Evolutionary conservation across 2,113 vertebrate species (phyloP).

Genomic region (Seriola dumerili): DNA sequence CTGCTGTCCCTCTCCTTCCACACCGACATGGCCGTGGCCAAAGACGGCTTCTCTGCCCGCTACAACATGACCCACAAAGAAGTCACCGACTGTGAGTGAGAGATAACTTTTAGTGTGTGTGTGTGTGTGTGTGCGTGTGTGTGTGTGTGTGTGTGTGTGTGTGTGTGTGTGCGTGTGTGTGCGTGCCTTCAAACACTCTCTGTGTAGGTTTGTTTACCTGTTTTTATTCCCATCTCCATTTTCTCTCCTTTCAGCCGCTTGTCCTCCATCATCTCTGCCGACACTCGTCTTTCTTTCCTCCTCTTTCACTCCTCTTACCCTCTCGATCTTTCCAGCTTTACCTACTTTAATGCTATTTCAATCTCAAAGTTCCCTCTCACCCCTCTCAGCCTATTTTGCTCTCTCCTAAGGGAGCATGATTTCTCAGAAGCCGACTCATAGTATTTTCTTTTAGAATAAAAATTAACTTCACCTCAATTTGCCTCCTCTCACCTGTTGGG

Average conservation of each 20-base stretch:
- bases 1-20: conserved; percentile 97
- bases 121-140: background rate
- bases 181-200: background rate
- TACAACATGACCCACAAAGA: conserved; percentile 95
- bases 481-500: conserved; percentile 56
- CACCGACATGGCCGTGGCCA: conserved; percentile 98
- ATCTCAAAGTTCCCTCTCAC: conserved; percentile 26
- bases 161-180: too few relatives aligned
- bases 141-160: too few relatives aligned
- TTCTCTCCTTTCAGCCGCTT: conserved; percentile 35
- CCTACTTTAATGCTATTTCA: conserved; percentile 67
- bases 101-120: conserved; percentile 17
- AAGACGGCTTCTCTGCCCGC: conserved; percentile 97
- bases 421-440: conserved; percentile 39
- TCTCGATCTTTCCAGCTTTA: conserved; percentile 46
- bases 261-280: conserved; percentile 41
- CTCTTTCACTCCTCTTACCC: conserved; percentile 55
- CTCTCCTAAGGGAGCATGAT: conserved; percentile 44
- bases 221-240: conserved; percentile 43
- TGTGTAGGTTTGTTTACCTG: conserved; percentile 47
- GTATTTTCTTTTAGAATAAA: conserved; percentile 70
- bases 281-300: conserved; percentile 53
- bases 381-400: conserved; percentile 42
- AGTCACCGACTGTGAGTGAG: conserved; percentile 91
- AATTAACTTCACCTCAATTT: conserved; percentile 73